Conservation (phyloP, 2,888 invertebrate species). For the Eretmocerus hayati region DNA sequence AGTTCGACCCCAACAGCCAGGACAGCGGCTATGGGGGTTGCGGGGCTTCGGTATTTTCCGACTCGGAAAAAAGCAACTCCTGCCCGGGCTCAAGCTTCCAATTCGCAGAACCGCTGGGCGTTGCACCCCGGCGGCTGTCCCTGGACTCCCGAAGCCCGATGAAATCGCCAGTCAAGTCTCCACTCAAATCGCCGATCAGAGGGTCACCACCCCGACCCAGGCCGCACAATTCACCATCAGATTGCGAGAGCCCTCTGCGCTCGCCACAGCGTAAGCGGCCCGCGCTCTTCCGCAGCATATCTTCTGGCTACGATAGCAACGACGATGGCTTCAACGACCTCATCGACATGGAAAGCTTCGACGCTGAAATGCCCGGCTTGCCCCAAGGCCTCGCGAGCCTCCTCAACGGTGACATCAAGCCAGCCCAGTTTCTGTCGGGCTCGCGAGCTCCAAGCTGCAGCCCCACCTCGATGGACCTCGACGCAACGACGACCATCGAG, state of each 20-base stretch:
- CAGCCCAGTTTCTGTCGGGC: too few species aligned
- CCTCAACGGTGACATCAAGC: constrained; percentile 54
- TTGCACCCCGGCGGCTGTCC: constrained; percentile 42
- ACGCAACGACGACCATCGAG: constrained; percentile 23
- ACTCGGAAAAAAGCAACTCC: neutral
- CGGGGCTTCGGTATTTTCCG: constrained; percentile 31
- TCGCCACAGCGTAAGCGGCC: constrained; percentile 25
- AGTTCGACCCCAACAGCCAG: constrained; percentile 53
- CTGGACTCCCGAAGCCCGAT: constrained; percentile 28
- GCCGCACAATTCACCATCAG: too few species aligned
- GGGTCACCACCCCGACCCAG: too few species aligned
- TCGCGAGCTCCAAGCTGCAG: constrained; percentile 20
- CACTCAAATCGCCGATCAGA: too few species aligned
- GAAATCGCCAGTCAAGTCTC: too few species aligned
- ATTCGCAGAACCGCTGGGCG: constrained; percentile 45
- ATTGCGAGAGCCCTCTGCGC: too few species aligned
- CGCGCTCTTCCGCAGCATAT: constrained; percentile 48
- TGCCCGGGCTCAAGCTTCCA: constrained; percentile 32
- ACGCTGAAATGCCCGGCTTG: constrained; percentile 35
- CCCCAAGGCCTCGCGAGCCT: constrained; percentile 56
- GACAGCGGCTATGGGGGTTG: constrained; percentile 54
- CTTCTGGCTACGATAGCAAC: constrained; percentile 54
- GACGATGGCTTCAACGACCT: constrained; percentile 62
- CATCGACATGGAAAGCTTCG: constrained; percentile 54
- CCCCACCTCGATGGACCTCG: constrained; percentile 1